Base-by-base conservation (phyloP, 2,888 invertebrate species). In the Cremastinae sp. region DNA sequence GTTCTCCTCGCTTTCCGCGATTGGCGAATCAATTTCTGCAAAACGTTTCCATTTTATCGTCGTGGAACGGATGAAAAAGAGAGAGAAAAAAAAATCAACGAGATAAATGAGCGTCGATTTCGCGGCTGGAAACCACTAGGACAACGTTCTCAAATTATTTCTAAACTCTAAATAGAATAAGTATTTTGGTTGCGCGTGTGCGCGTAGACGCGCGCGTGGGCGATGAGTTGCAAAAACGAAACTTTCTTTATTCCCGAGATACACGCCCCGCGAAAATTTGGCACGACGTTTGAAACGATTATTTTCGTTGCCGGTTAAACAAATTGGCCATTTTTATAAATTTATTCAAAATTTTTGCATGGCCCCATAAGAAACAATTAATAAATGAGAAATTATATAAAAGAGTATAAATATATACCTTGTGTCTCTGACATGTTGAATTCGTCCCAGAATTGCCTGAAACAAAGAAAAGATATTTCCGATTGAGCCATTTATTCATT, bases 361-460 rank as follows among this genome's bases (percentile, higher is more conserved):
- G n/a, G n/a, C n/a, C n/a, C n/a, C n/a, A n/a, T n/a, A n/a, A n/a
- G n/a, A n/a, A n/a, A n/a, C n/a, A n/a, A n/a, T n/a, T n/a, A n/a
- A n/a, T n/a, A n/a, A n/a, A n/a, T n/a, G n/a, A n/a, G n/a, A n/a
- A n/a, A n/a, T n/a, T n/a, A n/a, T n/a, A n/a, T n/a, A n/a, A n/a
- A 74, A 14, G 18, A 9, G 7, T 20, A 1, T 4, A 45, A 34
- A 22, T 68, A 79, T 85, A 84, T 82, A 88, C 89, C 88, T 88
- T 88, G 86, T 80, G 80, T 79, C 82, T 84, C 86, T 83, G 89
- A 89, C 89, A 89, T 89, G 83, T 81, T 66, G 76, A 75, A 74
- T 65, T 62, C 70, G 74, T 72, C 53, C 65, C 77, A 78, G 70
- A 64, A 76, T 75, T 70, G 73, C 73, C 80, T 79, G 72, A 69